Evolutionary conservation across 2,797 vertebrate genomes (phyloP), one percentile per base, ranked within the genome.

Genomic region (Sebastes nivosus): DNA sequence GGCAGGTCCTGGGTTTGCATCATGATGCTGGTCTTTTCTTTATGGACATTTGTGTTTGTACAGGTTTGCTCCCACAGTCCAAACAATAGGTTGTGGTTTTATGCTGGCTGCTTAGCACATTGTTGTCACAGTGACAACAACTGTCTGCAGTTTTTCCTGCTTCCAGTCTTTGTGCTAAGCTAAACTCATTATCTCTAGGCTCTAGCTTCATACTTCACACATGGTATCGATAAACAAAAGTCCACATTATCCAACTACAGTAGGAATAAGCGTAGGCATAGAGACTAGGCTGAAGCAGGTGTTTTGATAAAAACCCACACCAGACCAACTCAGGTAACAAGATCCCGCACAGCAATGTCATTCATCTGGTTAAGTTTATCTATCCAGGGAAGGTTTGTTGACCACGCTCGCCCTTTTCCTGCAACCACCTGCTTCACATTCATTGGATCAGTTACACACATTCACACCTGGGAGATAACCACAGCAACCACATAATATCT

Each of bases 381-480:
- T 67, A 32, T 69, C 75, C 38, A 38, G 84, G 79, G 73, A 80
- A 36, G 63, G 67, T 81, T 86, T 85, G 42, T 81, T 80, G 81
- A 83, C 77, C 80, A 84, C 1, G 5, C 52, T 72, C 27, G 2
- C 72, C 38, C 42, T 85, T 74, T 79, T 72, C 80, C 67, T 75
- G 42, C 54, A 79, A 46, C 70, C 36, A 77, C 73, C 85, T 87
- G 75, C 70, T 88, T 84, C 80, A 80, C 61, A 89, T 88, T 89
- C 76, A 92, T 87, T 84, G 83, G 79, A 76, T 75, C 52, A 74
- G 65, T 87, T 82, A 76, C 88, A 88, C 77, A 83, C 61, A 71
- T 73, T 88, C 79, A 80, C 88, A 87, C 85, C 80, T 81, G 75
- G 75, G 85, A 88, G 72, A 83, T 69, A 86, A 82, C 79, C 81